Base-by-base conservation (phyloP, 2,888 invertebrate genomes). In the Iphiclides podalirius region DNA sequence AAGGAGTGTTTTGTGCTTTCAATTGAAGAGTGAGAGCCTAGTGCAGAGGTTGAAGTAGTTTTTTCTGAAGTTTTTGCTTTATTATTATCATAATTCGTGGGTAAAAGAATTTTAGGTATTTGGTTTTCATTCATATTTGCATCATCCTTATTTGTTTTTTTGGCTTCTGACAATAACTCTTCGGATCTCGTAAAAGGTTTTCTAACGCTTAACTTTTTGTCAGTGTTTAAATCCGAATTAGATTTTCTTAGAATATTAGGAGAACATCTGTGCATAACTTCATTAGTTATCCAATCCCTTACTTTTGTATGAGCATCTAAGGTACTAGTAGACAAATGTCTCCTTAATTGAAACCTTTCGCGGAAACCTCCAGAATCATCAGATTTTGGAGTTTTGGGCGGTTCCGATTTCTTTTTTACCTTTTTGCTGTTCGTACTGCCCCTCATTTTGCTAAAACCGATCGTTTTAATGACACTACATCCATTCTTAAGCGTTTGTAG, bases 251-350 rank as follows among this genome's bases (percentile, higher is more conserved):
- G 69, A 68, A 92, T 91, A 53, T 90, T 90, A 0, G 94, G 94
- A 41, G 93, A 93, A 63, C 92, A 93, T 68, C 93, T 91, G 59
- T 93, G 92, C 64, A 93, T 92, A 26, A 94, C 93, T 73, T 95
- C 94, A 57, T 94, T 93, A 0, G 94, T 92, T 61, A 96, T 96
- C 96, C 96, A 96, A 61, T 96, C 95, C 54, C 93, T 90, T 0
- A 96, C 96, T 89, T 96, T 96, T 9, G 95, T 94, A 67, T 95
- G 94, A 0, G 96, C 94, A 72, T 96, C 96, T 56, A 96, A 92
- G 0, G 96, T 96, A 54, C 95, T 95, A 3, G 91, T 92, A 4
- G 95, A 95, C 66, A 94, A 90, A 73, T 94, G 94, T 14, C 94
- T 79, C 13, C 93, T 90, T 17, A 94, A 76, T 70, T 93, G 92